Evolutionary conservation across 2,113 vertebrate species (phyloP).

Genomic region (Mesoclemmys tuberculata): DNA sequence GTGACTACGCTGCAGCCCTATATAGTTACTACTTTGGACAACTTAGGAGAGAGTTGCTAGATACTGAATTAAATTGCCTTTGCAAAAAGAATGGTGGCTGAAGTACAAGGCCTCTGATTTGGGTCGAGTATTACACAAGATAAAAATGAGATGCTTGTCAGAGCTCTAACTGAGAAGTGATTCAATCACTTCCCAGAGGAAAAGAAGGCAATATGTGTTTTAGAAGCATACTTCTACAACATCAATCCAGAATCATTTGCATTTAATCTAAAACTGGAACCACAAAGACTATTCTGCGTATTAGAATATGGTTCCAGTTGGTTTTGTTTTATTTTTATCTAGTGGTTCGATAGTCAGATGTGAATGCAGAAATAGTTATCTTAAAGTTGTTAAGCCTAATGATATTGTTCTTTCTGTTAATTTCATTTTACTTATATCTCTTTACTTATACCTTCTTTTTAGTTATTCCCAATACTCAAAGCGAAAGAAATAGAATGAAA

Average conservation of each 20-base stretch:
- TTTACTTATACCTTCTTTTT: background rate
- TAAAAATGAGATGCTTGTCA: background rate
- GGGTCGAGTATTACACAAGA: background rate
- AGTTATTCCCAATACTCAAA: constrained; percentile 61
- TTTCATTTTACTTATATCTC: background rate
- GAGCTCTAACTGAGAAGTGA: background rate
- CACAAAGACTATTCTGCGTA: background rate
- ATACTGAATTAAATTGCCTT: background rate
- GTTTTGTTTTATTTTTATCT: background rate
- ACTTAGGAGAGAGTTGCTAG: background rate
- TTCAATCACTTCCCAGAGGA: background rate
- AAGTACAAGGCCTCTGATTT: background rate
- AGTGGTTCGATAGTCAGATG: background rate
- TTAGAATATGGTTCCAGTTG: background rate
- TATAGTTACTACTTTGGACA: background rate
- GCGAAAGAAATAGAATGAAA: constrained; percentile 87
- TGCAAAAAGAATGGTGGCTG: background rate
- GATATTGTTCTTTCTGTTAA: background rate
- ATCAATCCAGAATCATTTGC: background rate
- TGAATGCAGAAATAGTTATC: background rate
- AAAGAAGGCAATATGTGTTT: background rate
- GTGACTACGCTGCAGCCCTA: background rate
- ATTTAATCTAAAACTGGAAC: background rate
- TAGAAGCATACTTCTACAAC: background rate
- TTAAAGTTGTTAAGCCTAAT: background rate